Conservation (phyloP, 1,140 invertebrate genomes). For the Tetramorium parvispinum region DNA sequence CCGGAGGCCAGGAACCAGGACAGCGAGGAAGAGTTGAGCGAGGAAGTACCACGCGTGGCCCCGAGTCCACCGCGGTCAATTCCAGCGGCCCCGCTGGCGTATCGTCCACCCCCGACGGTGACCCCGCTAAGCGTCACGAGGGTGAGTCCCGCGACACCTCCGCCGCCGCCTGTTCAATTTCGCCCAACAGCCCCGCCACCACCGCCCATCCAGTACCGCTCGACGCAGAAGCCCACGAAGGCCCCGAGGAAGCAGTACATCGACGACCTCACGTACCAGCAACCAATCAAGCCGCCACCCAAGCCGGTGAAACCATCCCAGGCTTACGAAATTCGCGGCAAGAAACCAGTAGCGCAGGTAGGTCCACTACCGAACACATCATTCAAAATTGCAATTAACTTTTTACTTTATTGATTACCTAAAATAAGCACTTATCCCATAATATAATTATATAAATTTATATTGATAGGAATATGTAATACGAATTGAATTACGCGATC, state of each 20-base stretch:
- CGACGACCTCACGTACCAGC: constrained; percentile 63
- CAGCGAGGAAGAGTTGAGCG: constrained; percentile 60
- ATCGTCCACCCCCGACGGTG: constrained; percentile 33
- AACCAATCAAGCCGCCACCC: constrained; percentile 67
- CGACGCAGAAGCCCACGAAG: constrained; percentile 68
- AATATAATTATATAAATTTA: background rate
- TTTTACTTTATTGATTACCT: background rate
- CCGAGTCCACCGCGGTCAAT: background rate
- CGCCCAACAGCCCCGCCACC: constrained; percentile 62
- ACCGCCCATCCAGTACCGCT: constrained; percentile 75
- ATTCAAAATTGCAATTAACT: background rate
- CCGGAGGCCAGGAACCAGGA: constrained; percentile 25
- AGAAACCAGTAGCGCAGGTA: constrained; percentile 91
- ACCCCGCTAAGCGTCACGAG: constrained; percentile 12
- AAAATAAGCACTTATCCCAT: background rate
- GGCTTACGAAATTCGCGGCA: constrained; percentile 81
- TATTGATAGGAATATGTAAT: background rate
- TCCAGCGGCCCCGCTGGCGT: constrained; percentile 17
- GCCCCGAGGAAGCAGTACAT: constrained; percentile 68
- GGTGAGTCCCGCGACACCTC: background rate
- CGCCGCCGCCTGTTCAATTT: constrained; percentile 72
- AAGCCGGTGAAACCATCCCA: constrained; percentile 71
- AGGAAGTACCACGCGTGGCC: constrained; percentile 46
- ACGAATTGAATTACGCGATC: background rate
- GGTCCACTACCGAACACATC: background rate